phyloP scores from a whole-genome alignment of 2,888 invertebrate species.

The Yponomeuta malinellus region DNA sequence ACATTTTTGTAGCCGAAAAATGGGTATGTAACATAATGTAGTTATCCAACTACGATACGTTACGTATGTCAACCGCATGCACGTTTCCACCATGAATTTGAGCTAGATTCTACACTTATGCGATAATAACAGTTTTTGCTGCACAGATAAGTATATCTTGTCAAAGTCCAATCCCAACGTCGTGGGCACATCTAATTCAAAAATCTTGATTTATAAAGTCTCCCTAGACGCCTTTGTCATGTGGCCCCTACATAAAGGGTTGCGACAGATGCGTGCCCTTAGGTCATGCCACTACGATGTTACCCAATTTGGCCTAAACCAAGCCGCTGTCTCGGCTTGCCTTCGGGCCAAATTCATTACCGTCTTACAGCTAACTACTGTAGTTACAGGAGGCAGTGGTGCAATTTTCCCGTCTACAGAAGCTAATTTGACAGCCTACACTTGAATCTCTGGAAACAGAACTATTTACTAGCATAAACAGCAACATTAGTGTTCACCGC shows the following conservation, averaged over 20 bases:
- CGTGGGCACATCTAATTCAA: no score
- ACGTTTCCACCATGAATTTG: no score
- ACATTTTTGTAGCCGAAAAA: background rate
- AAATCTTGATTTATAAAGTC: background rate
- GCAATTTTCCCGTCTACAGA: background rate
- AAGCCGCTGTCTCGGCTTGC: slow-evolving; percentile 46
- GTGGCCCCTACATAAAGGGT: slow-evolving; percentile 38
- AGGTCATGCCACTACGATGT: slow-evolving; percentile 26
- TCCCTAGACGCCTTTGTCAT: slow-evolving; percentile 10
- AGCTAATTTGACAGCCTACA: background rate
- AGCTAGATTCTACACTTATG: no score
- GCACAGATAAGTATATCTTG: no score
- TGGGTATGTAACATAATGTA: background rate
- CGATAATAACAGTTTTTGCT: no score
- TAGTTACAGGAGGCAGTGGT: background rate
- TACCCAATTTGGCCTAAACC: slow-evolving; percentile 34
- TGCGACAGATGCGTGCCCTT: slow-evolving; percentile 40
- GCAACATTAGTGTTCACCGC: no score
- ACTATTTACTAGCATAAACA: no score
- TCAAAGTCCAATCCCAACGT: no score
- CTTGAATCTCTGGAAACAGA: no score
- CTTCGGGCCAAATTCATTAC: slow-evolving; percentile 58
- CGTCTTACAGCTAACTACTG: slow-evolving; percentile 13
- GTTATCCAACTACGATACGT: background rate
- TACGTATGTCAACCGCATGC: no score